Base-by-base conservation (phyloP, 2,888 invertebrate genomes). In the Muscina levida region DNA sequence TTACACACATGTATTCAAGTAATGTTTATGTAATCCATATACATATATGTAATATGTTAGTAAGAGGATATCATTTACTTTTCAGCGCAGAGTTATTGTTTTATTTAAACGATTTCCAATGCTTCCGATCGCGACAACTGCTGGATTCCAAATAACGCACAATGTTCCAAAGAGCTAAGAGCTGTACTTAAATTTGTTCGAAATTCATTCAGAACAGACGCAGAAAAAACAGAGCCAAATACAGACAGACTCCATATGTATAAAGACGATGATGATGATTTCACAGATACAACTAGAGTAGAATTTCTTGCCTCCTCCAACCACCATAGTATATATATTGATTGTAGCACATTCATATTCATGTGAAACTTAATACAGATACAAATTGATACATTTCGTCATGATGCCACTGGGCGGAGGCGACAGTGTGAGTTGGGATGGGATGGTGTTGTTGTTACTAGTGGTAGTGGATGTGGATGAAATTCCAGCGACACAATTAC, bases 61-160 rank as follows among this genome's bases (percentile, higher is more conserved):
- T 44, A 11, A 44, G 42, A 6, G 15, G 48, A 22, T 8, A n/a
- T n/a, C n/a, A 48, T 77, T 81, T 86, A 87, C 85, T 86, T 85
- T 84, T 85, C 79, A 73, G 73, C 68, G 59, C 79, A 81, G 82
- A 31, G 31, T 31, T 76, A n/a, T n/a, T n/a, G n/a, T n/a, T n/a
- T n/a, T n/a, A n/a, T 73, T 80, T 74, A 85, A 84, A 84, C 87
- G 85, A 85, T 84, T 85, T 86, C 42, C 59, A 79, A 56, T 85
- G 85, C 88, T 87, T 87, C 89, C 89, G 89, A 89, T 86, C 90
- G 87, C 89, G 88, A 85, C 90, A 88, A 90, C 88, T 87, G 88
- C 86, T 87, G 86, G 87, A 86, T 89, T 90, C 90, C 88, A 88
- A 90, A 90, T 90, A 90, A 89, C 87, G 83, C 85, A 78, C 59